These are phyloP conservation scores for Heterodera carotae DNA, from an alignment of 1,140 invertebrate species.

Conservation along the genomic window DNA sequence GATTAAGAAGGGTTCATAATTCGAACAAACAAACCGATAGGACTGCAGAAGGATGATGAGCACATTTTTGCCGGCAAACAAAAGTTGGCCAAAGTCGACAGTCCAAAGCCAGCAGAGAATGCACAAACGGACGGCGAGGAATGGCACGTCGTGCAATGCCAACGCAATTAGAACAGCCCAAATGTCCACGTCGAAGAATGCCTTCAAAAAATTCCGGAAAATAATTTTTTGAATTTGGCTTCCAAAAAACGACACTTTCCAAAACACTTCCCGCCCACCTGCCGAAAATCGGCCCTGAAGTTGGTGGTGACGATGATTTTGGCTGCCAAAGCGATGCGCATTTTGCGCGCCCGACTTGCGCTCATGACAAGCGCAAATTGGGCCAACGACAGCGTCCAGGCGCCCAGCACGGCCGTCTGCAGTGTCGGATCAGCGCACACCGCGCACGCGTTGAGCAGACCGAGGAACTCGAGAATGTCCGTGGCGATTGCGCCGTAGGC, in stretches of 20 bases:
- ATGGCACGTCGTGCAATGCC: conserved; percentile 62
- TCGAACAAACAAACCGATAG: conserved; percentile 42
- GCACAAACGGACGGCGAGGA: conserved; percentile 60
- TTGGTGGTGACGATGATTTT: conserved; percentile 52
- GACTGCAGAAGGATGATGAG: conserved; percentile 64
- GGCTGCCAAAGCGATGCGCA: conserved; percentile 60
- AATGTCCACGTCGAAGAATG: conserved; percentile 61
- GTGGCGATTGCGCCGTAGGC: conserved; percentile 76
- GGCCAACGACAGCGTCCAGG: conserved; percentile 62
- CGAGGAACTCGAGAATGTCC: conserved; percentile 93
- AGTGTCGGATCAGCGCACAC: conserved; percentile 52
- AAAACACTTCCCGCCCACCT: conserved; percentile 41
- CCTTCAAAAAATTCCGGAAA: conserved; percentile 41
- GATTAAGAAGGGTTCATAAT: too few relatives aligned
- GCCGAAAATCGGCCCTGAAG: conserved; percentile 37
- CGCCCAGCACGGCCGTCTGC: conserved; percentile 58
- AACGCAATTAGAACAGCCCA: conserved; percentile 64
- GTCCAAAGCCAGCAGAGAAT: conserved; percentile 53
- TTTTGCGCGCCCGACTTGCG: conserved; percentile 59
- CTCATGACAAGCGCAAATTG: conserved; percentile 65
- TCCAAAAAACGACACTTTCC: conserved; percentile 12
- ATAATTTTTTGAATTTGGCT: conserved; percentile 11
- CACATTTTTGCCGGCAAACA: conserved; percentile 63
- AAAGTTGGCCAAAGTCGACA: conserved; percentile 63
- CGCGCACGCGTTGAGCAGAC: conserved; percentile 74